Percentiles rank a stretch among this genome's conserved stretches.
These are phyloP conservation scores for Listronotus oregonensis DNA, from an alignment of 1,140 invertebrate genomes.

Conservation along the genomic window DNA sequence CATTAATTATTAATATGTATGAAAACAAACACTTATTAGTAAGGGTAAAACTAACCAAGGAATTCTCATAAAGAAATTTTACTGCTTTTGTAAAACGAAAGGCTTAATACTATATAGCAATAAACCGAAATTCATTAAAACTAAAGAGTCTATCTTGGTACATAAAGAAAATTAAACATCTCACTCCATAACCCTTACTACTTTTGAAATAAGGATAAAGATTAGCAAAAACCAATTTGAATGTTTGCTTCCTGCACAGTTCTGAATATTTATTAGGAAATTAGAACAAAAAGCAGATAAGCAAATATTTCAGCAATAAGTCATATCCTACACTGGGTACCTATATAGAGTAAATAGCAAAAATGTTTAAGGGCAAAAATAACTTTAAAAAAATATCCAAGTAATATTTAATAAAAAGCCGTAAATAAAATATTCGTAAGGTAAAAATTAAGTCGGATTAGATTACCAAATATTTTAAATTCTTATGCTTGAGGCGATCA, in stretches of 20 bases:
- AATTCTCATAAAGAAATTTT: no score
- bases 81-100: no score
- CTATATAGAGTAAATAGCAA: neutral
- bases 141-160: no score
- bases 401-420: neutral
- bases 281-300: conserved; percentile 8
- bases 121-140: no score
- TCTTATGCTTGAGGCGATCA: conserved; percentile 25
- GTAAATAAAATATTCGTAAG: neutral
- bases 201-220: neutral
- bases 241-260: neutral
- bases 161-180: neutral
- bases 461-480: conserved; percentile 30
- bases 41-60: no score
- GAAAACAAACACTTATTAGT: no score
- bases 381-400: no score
- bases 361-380: neutral
- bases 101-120: no score
- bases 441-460: conserved; percentile 15
- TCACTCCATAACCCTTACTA: no score
- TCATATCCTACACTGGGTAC: neutral
- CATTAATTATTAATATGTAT: no score
- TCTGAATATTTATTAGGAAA: conserved; percentile 3
- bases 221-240: neutral
- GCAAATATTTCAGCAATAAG: conserved; percentile 12